Conservation (phyloP, 1,140 invertebrate species). For the Battus philenor region DNA sequence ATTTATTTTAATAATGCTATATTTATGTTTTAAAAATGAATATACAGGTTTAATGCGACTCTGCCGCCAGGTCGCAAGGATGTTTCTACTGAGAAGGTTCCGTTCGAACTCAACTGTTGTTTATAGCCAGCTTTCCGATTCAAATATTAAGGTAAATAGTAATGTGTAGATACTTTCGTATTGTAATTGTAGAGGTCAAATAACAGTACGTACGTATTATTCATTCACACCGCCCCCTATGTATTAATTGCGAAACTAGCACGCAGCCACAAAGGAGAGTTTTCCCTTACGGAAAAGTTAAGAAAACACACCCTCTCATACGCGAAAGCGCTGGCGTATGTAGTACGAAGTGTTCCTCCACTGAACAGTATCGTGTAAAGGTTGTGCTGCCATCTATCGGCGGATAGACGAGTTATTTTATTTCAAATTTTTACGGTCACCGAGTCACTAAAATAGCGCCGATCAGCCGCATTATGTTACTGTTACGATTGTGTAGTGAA, state of each 20-base stretch:
- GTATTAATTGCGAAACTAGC: slow-evolving; percentile 50
- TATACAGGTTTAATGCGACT: no score
- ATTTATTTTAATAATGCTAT: no score
- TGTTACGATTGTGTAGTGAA: slow-evolving; percentile 21
- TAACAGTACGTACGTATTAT: no score
- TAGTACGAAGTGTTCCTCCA: slow-evolving; percentile 12
- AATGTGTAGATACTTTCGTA: no score
- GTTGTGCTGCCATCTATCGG: slow-evolving; percentile 52
- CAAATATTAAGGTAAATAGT: no score
- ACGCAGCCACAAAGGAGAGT: slow-evolving; percentile 27
- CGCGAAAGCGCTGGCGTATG: slow-evolving; percentile 37
- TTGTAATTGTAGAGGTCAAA: no score
- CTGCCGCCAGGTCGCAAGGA: no score
- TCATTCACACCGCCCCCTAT: slow-evolving; percentile 54
- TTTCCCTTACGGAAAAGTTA: slow-evolving; percentile 33
- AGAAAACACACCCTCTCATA: slow-evolving; percentile 44
- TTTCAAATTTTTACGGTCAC: slow-evolving; percentile 37
- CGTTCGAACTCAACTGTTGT: no score
- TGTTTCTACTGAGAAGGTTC: no score
- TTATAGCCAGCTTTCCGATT: no score
- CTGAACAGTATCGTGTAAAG: slow-evolving; percentile 23
- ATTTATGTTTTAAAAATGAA: no score
- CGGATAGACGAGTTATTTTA: slow-evolving; percentile 47
- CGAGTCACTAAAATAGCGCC: slow-evolving; percentile 26
- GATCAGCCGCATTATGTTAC: slow-evolving; percentile 17